phyloP scores from a whole-genome alignment of 2,113 vertebrate genomes.

The Pionites leucogaster region DNA sequence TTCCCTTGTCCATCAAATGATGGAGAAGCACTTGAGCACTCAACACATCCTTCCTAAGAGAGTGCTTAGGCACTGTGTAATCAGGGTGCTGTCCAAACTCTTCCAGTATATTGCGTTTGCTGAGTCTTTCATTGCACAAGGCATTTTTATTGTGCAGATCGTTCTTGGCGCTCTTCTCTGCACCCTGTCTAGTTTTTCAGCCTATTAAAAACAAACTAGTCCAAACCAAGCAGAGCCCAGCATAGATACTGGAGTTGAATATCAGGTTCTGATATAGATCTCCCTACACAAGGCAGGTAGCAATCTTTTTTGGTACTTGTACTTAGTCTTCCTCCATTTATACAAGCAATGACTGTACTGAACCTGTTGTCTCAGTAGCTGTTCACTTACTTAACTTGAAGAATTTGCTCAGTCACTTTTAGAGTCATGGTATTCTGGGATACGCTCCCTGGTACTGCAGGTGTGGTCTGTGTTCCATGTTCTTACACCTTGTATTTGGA shows the following conservation, averaged over 20 bases:
- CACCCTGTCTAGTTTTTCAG: not conserved
- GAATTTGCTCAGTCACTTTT: not conserved
- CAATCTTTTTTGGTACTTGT: rapidly evolving
- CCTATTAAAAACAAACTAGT: not conserved
- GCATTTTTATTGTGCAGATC: not conserved
- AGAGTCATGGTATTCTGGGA: not conserved
- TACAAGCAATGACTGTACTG: not conserved
- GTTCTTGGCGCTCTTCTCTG: not conserved
- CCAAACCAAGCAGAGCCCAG: not conserved
- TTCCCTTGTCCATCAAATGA: not conserved
- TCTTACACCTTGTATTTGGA: not conserved
- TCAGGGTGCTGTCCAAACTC: not conserved
- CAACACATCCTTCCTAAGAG: not conserved
- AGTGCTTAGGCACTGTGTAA: not conserved
- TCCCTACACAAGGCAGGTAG: not conserved
- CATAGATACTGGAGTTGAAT: not conserved
- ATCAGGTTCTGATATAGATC: rapidly evolving
- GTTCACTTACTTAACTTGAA: not conserved
- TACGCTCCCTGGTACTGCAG: not conserved
- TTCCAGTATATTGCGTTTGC: not conserved
- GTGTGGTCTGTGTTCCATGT: not conserved
- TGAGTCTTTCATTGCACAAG: not conserved
- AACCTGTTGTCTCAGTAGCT: not conserved
- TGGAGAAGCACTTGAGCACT: not conserved
- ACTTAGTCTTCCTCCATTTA: not conserved